phyloP scores from a whole-genome alignment of 2,797 vertebrate genomes.

The Anisognathus igniventris region DNA sequence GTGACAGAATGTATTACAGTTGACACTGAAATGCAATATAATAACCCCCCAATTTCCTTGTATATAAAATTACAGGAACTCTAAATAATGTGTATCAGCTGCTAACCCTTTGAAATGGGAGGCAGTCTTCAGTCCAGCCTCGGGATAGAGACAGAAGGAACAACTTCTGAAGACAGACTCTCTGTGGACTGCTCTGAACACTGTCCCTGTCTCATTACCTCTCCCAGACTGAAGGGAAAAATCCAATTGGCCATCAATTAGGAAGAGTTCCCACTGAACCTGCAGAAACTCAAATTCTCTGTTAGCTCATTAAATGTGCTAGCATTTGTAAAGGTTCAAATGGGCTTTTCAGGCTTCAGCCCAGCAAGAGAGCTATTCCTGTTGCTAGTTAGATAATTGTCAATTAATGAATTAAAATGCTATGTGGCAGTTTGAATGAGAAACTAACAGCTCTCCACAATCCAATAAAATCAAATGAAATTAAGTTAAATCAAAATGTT shows the following conservation, averaged over 20 bases:
- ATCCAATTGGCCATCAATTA: neutral
- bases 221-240: neutral
- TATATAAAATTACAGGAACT: neutral
- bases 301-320: slow-evolving; percentile 4
- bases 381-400: slow-evolving; percentile 13
- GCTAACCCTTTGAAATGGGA: neutral
- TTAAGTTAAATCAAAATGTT: neutral
- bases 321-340: slow-evolving; percentile 18
- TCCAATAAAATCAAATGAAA: slow-evolving; percentile 40
- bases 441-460: slow-evolving; percentile 27
- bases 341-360: slow-evolving; percentile 1
- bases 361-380: neutral
- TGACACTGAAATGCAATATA: neutral
- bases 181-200: neutral
- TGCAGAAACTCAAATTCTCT: slow-evolving; percentile 16
- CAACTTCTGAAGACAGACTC: neutral
- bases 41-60: neutral
- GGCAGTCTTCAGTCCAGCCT: neutral
- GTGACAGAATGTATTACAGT: neutral
- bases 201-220: neutral
- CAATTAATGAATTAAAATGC: neutral
- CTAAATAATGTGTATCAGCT: neutral
- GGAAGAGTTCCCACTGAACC: slow-evolving; percentile 27
- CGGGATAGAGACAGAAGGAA: neutral
- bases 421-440: neutral